Evolutionary conservation across 2,888 invertebrate species (phyloP).

Genomic region (Drosophila melanosoma): DNA sequence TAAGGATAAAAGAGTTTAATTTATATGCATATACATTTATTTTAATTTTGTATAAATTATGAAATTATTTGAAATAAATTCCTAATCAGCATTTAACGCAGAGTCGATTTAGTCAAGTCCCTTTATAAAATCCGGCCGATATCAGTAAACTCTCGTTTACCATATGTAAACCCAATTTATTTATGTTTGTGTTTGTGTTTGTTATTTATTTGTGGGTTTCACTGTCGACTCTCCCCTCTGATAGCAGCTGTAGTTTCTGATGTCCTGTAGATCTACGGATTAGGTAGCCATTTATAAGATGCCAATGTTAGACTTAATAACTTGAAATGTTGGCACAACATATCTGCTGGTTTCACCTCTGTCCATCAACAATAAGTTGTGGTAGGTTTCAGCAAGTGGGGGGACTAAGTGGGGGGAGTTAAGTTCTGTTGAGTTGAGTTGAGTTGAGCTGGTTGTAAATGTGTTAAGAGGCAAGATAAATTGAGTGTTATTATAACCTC

Average conservation of each 20-base stretch:
- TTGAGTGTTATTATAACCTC: constrained; percentile 62
- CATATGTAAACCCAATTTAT: neutral
- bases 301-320: constrained; percentile 50
- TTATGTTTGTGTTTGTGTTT: neutral
- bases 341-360: constrained; percentile 1
- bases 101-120: no score
- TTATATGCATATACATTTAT: neutral
- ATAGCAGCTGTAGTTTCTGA: neutral
- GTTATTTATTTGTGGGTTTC: neutral
- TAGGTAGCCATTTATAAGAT: constrained; percentile 48
- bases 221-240: neutral
- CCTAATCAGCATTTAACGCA: neutral
- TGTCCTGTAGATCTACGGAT: constrained; percentile 3
- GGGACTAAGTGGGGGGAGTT: neutral
- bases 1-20: neutral
- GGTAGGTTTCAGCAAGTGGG: no score
- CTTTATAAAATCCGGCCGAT: neutral
- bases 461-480: constrained; percentile 71
- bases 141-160: no score
- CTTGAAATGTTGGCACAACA: constrained; percentile 17
- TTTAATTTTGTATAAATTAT: no score
- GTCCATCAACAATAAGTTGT: constrained; percentile 33
- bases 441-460: constrained; percentile 58
- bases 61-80: neutral
- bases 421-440: constrained; percentile 10